These are phyloP conservation scores for Aldrovandia affinis DNA, from an alignment of 2,797 vertebrate species.

Conservation along the genomic window DNA sequence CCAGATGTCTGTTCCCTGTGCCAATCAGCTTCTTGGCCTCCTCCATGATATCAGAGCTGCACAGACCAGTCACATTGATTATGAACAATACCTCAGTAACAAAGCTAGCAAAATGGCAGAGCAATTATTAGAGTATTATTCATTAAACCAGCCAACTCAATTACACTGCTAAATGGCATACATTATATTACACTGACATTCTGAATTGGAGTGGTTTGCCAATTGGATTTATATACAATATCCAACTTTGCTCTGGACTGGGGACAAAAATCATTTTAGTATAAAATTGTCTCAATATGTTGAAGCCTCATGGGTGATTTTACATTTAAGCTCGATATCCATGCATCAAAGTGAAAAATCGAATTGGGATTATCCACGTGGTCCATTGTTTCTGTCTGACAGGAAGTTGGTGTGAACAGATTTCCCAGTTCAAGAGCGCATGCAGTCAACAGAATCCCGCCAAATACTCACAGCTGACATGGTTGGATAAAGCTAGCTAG, in stretches of 20 bases:
- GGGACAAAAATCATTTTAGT: too few species aligned
- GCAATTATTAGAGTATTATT: neutral
- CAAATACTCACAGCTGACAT: neutral
- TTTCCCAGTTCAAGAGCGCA: neutral
- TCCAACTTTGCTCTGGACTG: too few species aligned
- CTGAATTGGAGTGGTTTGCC: too few species aligned
- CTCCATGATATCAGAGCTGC: slow-evolving; percentile 78
- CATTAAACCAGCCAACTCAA: too few species aligned
- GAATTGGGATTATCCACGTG: neutral
- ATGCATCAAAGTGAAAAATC: neutral
- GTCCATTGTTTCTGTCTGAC: neutral
- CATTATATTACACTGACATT: too few species aligned
- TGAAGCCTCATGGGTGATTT: too few species aligned
- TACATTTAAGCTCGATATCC: neutral
- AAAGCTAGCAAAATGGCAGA: neutral
- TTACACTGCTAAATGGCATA: too few species aligned
- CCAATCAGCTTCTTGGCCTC: slow-evolving; percentile 93
- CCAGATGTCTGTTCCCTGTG: slow-evolving; percentile 89
- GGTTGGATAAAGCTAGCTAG: neutral
- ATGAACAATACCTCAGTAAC: neutral
- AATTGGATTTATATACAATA: too few species aligned
- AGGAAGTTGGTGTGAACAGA: neutral
- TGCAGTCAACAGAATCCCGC: neutral
- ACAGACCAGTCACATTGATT: neutral
- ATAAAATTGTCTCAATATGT: too few species aligned